A percentile compares a stretch with the other conserved stretches of the same genome.
These are phyloP conservation scores for Biston betularia DNA, from an alignment of 2,888 invertebrate genomes.

Conservation along the genomic window DNA sequence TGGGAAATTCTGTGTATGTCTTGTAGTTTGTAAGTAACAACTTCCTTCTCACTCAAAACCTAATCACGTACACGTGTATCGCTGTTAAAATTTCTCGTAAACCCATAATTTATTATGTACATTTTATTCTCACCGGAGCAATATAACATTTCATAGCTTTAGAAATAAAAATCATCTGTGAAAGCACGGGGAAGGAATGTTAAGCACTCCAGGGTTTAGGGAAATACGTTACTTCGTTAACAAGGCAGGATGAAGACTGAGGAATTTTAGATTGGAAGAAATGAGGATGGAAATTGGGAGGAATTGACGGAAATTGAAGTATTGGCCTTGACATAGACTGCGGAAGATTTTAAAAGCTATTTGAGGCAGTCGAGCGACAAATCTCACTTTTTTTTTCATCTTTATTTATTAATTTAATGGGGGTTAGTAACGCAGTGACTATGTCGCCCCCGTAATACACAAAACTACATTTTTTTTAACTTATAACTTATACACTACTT, in stretches of 20 bases:
- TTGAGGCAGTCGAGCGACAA: no score
- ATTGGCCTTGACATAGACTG: not conserved
- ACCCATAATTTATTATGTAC: constrained; percentile 11
- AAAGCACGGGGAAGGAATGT: constrained; percentile 13
- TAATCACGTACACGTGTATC: constrained; percentile 3
- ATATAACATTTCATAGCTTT: constrained; percentile 24
- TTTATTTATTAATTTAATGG: no score
- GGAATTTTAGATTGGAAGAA: constrained; percentile 29
- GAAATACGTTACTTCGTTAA: constrained; percentile 27
- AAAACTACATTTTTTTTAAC: no score
- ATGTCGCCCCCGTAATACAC: no score
- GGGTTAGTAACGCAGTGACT: no score
- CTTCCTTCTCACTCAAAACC: not conserved
- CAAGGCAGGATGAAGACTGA: constrained; percentile 22
- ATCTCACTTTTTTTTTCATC: no score
- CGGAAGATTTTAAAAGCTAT: no score
- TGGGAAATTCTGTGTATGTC: no score
- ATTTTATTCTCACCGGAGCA: constrained; percentile 4
- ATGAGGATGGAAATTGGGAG: constrained; percentile 26
- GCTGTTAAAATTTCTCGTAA: constrained; percentile 6
- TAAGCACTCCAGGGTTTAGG: constrained; percentile 13
- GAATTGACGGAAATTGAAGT: constrained; percentile 18
- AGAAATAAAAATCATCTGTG: constrained; percentile 24
- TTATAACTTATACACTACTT: no score
- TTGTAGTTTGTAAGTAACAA: not conserved